Percentiles rank a stretch among this genome's conserved stretches.
Evolutionary conservation across 2,888 invertebrate genomes (phyloP).

Genomic region (Agonum fuliginosum): DNA sequence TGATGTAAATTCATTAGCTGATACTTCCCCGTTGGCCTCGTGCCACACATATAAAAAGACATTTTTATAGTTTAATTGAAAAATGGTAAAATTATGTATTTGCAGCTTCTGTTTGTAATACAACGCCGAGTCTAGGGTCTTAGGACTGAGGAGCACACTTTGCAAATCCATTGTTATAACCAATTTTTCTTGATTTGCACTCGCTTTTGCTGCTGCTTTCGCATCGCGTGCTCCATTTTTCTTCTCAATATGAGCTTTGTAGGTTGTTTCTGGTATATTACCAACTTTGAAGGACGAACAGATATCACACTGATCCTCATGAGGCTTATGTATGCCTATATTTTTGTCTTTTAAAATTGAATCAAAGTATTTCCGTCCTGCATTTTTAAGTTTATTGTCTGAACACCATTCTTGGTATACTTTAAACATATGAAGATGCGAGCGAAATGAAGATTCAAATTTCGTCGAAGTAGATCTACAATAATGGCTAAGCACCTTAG

Average conservation of each 20-base stretch:
- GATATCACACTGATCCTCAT: not conserved
- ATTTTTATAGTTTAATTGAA: slow-evolving; percentile 16
- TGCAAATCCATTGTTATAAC: slow-evolving; percentile 56
- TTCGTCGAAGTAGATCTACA: not conserved
- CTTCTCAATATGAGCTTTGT: slow-evolving; percentile 6
- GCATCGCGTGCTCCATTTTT: not conserved
- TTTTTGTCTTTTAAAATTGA: slow-evolving; percentile 1
- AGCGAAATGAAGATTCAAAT: slow-evolving; percentile 5
- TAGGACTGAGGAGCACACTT: slow-evolving; percentile 58
- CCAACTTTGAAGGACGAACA: slow-evolving; percentile 2
- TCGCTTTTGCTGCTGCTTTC: slow-evolving; percentile 6
- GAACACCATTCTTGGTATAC: slow-evolving; percentile 2
- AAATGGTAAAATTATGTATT: slow-evolving; percentile 64
- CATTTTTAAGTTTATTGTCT: not conserved
- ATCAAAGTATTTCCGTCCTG: not conserved
- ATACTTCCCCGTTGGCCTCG: not conserved
- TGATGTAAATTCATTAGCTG: slow-evolving; percentile 68
- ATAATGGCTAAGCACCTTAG: slow-evolving; percentile 2
- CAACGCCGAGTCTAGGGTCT: slow-evolving; percentile 64
- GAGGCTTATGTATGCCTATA: not conserved
- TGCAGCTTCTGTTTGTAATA: slow-evolving; percentile 66
- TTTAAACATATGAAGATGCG: slow-evolving; percentile 1
- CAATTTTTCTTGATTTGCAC: slow-evolving; percentile 62
- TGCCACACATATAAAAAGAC: not conserved
- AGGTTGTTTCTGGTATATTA: slow-evolving; percentile 5